Percentiles rank a stretch among this genome's conserved stretches.
Conservation (phyloP, 2,113 vertebrate species). For the Sinocyclocheilus anophthalmus region DNA sequence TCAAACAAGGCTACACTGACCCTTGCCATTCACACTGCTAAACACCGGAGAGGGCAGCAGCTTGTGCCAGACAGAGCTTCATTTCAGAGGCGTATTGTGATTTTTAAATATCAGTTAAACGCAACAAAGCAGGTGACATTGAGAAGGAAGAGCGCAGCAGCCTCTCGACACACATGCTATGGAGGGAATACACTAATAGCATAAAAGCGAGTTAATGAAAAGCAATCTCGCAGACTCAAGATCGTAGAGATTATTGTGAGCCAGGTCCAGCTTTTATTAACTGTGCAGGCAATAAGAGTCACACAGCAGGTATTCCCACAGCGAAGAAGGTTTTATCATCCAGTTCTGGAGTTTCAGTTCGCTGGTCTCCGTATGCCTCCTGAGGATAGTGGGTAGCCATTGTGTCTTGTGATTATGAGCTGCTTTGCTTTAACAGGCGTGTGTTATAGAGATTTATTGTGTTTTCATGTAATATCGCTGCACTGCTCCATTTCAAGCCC, state of each 20-base stretch:
- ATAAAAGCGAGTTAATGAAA: slow-evolving; percentile 39
- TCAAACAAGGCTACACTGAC: slow-evolving; percentile 26
- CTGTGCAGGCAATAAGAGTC: slow-evolving; percentile 32
- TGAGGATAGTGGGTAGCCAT: background rate
- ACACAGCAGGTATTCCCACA: slow-evolving; percentile 35
- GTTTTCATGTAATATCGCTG: slow-evolving; percentile 4
- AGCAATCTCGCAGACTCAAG: slow-evolving; percentile 29
- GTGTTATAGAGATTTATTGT: slow-evolving; percentile 34
- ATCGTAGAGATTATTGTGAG: slow-evolving; percentile 19
- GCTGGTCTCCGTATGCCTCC: background rate
- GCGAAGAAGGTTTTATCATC: slow-evolving; percentile 15
- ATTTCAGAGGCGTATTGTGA: slow-evolving; percentile 13
- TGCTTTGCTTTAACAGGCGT: slow-evolving; percentile 10
- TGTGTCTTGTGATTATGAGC: slow-evolving; percentile 23
- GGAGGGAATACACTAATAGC: slow-evolving; percentile 29
- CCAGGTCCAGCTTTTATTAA: slow-evolving; percentile 39
- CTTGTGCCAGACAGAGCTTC: slow-evolving; percentile 23
- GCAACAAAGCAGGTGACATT: slow-evolving; percentile 24
- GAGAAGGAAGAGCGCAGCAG: background rate
- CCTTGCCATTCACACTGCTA: background rate
- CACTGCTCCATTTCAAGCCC: slow-evolving; percentile 4
- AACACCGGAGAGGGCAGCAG: slow-evolving; percentile 23
- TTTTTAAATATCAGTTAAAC: background rate
- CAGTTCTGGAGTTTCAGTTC: slow-evolving; percentile 8
- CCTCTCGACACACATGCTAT: background rate